Evolutionary conservation across 1,140 invertebrate genomes (phyloP).

Genomic region (Meloidogyne hapla): DNA sequence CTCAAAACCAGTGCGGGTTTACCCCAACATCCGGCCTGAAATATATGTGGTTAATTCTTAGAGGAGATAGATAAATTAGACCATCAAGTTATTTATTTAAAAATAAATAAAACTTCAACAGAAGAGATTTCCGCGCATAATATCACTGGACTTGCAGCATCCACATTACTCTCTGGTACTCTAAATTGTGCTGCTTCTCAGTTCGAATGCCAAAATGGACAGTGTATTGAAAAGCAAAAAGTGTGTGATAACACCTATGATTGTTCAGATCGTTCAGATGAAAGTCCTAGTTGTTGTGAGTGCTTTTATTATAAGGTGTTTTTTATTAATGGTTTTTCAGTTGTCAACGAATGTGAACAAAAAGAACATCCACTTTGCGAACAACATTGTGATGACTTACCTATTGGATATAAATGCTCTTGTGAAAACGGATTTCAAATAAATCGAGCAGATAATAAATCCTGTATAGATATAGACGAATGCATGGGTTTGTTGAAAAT

Average conservation of each 20-base stretch:
- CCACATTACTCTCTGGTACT: slow-evolving; percentile 34
- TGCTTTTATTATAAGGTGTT: slow-evolving; percentile 34
- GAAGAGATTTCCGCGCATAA: slow-evolving; percentile 22
- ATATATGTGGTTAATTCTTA: no score
- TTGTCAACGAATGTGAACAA: slow-evolving; percentile 88
- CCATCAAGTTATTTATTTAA: no score
- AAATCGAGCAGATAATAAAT: slow-evolving; percentile 66
- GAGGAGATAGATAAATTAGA: no score
- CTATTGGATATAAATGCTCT: slow-evolving; percentile 86
- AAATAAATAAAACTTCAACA: no score
- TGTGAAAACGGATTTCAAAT: slow-evolving; percentile 88
- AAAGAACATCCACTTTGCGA: slow-evolving; percentile 88
- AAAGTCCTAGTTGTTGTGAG: slow-evolving; percentile 83
- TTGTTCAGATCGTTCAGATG: slow-evolving; percentile 80
- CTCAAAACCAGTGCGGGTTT: no score
- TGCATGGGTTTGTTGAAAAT: slow-evolving; percentile 44
- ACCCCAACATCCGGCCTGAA: no score
- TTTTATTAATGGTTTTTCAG: slow-evolving; percentile 51
- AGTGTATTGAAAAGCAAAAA: slow-evolving; percentile 71
- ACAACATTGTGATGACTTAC: slow-evolving; percentile 88
- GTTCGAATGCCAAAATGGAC: slow-evolving; percentile 73
- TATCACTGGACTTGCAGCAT: neutral
- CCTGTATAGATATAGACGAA: slow-evolving; percentile 61
- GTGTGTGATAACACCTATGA: slow-evolving; percentile 73
- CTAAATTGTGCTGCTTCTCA: slow-evolving; percentile 60